Evolutionary conservation across 2,797 vertebrate genomes (phyloP), one percentile per base, ranked within the genome.

Genomic region (Cirrhinus mrigala): DNA sequence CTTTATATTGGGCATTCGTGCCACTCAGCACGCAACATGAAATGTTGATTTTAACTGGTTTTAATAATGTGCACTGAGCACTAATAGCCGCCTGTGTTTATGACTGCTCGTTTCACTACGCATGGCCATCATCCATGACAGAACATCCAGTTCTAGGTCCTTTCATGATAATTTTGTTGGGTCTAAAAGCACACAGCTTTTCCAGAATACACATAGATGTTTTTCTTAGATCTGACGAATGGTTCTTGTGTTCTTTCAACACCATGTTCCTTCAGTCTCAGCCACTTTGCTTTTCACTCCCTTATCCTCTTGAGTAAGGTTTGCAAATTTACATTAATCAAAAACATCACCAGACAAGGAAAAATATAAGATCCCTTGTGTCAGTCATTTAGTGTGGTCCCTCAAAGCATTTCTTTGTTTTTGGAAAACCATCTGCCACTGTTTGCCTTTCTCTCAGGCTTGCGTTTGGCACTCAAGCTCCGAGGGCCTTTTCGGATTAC

Each of bases 51-150:
- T 81, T 81, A 82, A 78, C 82, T 68, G 82, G 82, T 83, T 86
- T 85, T 88, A 89, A 85, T 85, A 85, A 84, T 88, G 82, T 83
- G 82, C 70, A 29, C 50, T 75, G 60, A 86, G 79, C 44, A 83
- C 73, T 83, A 78, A 85, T 85, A 83, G 80, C 73, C 62, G 84
- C 85, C 62, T 66, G 40, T 60, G 68, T 66, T 66, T 80, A 78
- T 79, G 75, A 74, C 82, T 83, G 29, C 46, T 85, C 66, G 80
- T 76, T 79, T 70, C 54, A 48, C 71, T 81, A 84, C 64, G 77
- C 85, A 80, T 89, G 88, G 79, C 52, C 54, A 37, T 76, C 69
- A 29, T 85, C 76, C 81, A 74, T 84, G 82, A 76, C 46, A 48
- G 79, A 87, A 33, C 37, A 81, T 79, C 70, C 70, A 83, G 58